Base-by-base conservation (phyloP, 2,113 vertebrate species). In the Gavialis gangeticus region DNA sequence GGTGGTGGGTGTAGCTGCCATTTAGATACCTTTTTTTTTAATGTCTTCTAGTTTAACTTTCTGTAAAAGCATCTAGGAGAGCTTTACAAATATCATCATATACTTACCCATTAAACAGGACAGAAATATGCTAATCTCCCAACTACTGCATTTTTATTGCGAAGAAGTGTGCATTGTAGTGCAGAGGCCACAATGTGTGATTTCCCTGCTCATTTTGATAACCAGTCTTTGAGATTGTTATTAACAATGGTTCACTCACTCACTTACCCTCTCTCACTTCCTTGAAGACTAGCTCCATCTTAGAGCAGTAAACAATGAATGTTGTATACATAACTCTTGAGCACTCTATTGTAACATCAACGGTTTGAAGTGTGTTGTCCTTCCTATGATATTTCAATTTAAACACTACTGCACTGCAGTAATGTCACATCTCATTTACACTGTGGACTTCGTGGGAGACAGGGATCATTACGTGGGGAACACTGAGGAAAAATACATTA, bases 381-480 rank as follows among this genome's bases (percentile, higher is more conserved):
- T 95, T 84, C 76, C 83, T 79, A 54, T 69, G 91, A 93, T 94
- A 96, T 95, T 97, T 97, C 96, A 95, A 86, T 97, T 96, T 93
- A 95, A 96, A 97, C 84, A 58, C 94, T 67, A 90, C 92, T 80
- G 92, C 75, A 62, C 64, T 91, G 91, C 93, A 75, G 91, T 3
- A 85, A 56, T 82, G 91, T 94, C 97, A 88, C 87, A 89, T 96
- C 96, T 97, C 2, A 22, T 97, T 97, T 96, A 80, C 77, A 55
- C 76, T 56, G 56, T 37, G 89, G 90, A 67, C 93, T 97, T 94
- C 79, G 94, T 94, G 63, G 94, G 87, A 97, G 95, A 95, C 92
- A 96, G 92, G 80, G 84, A 95, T 95, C 92, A 90, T 94, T 95
- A 95, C 12, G 30, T 78, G 73, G 69, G 2, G 64, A 97, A 91